Base-by-base conservation (phyloP, 1,140 invertebrate species). In the Macrocentrus cingulum region DNA sequence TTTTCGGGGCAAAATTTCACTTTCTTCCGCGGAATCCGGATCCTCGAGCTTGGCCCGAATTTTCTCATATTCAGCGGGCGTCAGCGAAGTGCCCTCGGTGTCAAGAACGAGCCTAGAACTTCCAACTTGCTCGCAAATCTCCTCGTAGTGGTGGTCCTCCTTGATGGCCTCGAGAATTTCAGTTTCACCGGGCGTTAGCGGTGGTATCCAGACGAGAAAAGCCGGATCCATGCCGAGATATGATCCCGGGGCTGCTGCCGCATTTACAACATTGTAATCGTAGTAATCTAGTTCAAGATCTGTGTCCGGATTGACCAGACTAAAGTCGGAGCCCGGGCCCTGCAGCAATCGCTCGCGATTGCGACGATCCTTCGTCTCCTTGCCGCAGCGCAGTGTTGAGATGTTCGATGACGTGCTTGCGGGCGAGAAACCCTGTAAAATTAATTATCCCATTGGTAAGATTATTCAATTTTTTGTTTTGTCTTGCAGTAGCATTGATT, bases 261-360 rank as follows among this genome's bases (percentile, higher is more conserved):
- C 84, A 58, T 86, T 88, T 42, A 88, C 86, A 1, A 94, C 90
- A 74, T 93, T 90, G 65, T 94, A 94, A 72, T 94, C 91, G 66
- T 94, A 94, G 67, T 94, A 94, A 69, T 94, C 91, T 34, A 93
- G 79, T 73, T 94, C 91, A 52, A 92, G 80, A 66, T 93, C 91
- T 2, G 82, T 81, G 36, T 89, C 88, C 37, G 83, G 84, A 18
- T 84, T 87, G 0, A 84, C 84, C n/a, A 91, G 74, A 41, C 90
- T 92, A 59, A 91, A 87, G 65, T 92, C 90, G 0, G 91, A 92
- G 1, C 84, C 85, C 0, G 85, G 85, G 1, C 84, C 81, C 20
- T 82, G 81, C 7, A 91, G 72, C 3, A 91, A 75, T 51, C 85
- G 82, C 56, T 87, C 84, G 1, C 88, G 81, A 72, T 91, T 91